Evolutionary conservation across 2,888 invertebrate species (phyloP), one percentile per base, ranked within the genome.

Genomic region (Aleiodes alternator): DNA sequence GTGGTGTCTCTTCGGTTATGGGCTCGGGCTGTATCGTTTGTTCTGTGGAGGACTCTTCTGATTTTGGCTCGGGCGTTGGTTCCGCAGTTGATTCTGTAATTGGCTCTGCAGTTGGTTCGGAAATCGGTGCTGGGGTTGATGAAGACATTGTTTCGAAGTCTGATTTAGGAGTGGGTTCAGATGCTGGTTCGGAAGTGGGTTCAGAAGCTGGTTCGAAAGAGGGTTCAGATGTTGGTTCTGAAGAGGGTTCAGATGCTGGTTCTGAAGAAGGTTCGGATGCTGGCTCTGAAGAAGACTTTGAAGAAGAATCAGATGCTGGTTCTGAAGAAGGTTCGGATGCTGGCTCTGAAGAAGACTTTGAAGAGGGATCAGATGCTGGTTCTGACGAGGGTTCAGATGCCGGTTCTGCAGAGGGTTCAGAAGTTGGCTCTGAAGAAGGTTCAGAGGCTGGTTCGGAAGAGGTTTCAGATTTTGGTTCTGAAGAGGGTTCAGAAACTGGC

Each of bases 331-430:
- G 23, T 23, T 23, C 23, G 2, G 23, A 23, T 23, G 76, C 72
- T 7, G 90, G 88, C 76, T 86, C 82, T 79, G 90, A 87, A 23
- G 23, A 1, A 2, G 90, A 88, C 76, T 86, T 82, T 79, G 90
- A 87, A 23, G 23, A 1, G 23, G 23, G 23, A 1, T 7, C 69
- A n/a, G 76, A 81, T 76, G 83, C 85, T n/a, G 82, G 82, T 76
- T 86, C 76, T 64, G 79, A 68, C n/a, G 76, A 73, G 4, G 90
- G 88, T 76, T 86, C 82, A 78, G 90, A 83, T 3, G 72, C 64
- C 78, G 72, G 61, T 78, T 79, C 79, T 12, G 83, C 7, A 80
- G 76, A 86, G 85, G 82, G 87, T 77, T 88, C 80, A 7, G 9
- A 7, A 43, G 1, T 8, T 43, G 81, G 53, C 73, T 80, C 78